Percentiles rank a stretch among this genome's conserved stretches.
Conservation (phyloP, 2,113 vertebrate genomes). For the Oriolus oriolus region DNA sequence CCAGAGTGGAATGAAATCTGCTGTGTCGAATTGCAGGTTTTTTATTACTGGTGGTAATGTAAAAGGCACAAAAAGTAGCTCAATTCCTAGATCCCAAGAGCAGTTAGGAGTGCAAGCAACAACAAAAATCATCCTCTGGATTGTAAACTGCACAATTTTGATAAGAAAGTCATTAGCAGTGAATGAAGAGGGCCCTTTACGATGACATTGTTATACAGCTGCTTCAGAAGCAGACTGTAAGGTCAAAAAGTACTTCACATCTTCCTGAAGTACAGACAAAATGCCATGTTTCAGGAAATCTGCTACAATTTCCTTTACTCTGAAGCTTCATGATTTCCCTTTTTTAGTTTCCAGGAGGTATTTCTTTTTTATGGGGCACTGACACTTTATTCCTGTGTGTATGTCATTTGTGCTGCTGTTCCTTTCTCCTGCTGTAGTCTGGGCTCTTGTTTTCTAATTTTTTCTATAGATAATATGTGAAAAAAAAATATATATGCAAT, state of each 20-base stretch:
- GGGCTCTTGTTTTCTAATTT: background rate
- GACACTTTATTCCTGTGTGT: background rate
- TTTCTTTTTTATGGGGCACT: background rate
- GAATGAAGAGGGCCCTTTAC: background rate
- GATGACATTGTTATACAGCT: background rate
- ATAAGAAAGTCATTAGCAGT: constrained; percentile 32
- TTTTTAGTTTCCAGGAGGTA: background rate
- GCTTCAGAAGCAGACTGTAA: constrained; percentile 6
- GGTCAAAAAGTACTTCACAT: background rate
- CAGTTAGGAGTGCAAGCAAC: background rate
- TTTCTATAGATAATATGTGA: background rate
- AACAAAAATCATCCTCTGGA: background rate
- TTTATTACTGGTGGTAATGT: background rate
- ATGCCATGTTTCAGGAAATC: constrained; percentile 20
- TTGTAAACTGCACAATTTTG: constrained; percentile 30
- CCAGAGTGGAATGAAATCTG: background rate
- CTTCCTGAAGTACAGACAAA: background rate
- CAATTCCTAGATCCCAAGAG: background rate
- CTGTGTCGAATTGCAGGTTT: background rate
- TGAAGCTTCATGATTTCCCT: background rate
- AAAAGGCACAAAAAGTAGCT: constrained; percentile 12
- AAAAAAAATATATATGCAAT: background rate
- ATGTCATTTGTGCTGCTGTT: background rate
- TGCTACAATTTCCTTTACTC: background rate
- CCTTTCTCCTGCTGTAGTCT: background rate